Percentiles rank a stretch among this genome's conserved stretches.
Conservation (phyloP, 2,797 vertebrate species). For the Pipistrellus nathusii region DNA sequence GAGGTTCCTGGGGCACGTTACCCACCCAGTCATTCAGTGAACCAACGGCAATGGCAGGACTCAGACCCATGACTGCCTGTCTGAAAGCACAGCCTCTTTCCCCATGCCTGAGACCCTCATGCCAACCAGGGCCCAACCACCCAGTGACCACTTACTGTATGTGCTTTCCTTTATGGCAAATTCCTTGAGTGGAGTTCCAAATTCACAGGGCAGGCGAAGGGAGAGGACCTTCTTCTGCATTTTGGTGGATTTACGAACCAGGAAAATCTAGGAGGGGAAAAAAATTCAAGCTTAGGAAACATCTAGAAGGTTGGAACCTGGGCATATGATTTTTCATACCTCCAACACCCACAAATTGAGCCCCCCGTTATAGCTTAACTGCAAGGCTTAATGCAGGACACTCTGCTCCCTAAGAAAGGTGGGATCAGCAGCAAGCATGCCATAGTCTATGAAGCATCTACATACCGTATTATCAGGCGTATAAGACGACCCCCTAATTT, state of each 20-base stretch:
- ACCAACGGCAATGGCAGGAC: not conserved
- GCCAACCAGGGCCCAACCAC: not conserved
- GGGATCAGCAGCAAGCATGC: not conserved
- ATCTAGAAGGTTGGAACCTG: not conserved
- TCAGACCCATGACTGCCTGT: not conserved
- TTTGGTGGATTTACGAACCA: slow-evolving; percentile 92
- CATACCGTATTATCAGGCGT: too few species aligned
- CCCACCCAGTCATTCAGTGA: not conserved
- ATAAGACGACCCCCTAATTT: too few species aligned
- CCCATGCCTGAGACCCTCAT: not conserved
- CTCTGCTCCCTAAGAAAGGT: not conserved
- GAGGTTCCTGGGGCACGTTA: not conserved
- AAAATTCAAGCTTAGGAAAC: slow-evolving; percentile 46
- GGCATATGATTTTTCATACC: not conserved
- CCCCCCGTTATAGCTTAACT: not conserved
- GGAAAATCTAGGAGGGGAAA: slow-evolving; percentile 90
- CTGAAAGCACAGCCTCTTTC: not conserved
- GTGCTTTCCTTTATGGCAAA: slow-evolving; percentile 94
- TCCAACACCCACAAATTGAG: not conserved
- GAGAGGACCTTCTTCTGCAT: slow-evolving; percentile 95
- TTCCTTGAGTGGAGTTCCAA: slow-evolving; percentile 89
- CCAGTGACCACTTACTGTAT: slow-evolving; percentile 90
- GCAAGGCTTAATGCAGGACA: not conserved
- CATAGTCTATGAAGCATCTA: not conserved
- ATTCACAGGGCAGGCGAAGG: slow-evolving; percentile 89